Base-by-base conservation (phyloP, 2,797 vertebrate genomes). In the Eidolon dupreanum region DNA sequence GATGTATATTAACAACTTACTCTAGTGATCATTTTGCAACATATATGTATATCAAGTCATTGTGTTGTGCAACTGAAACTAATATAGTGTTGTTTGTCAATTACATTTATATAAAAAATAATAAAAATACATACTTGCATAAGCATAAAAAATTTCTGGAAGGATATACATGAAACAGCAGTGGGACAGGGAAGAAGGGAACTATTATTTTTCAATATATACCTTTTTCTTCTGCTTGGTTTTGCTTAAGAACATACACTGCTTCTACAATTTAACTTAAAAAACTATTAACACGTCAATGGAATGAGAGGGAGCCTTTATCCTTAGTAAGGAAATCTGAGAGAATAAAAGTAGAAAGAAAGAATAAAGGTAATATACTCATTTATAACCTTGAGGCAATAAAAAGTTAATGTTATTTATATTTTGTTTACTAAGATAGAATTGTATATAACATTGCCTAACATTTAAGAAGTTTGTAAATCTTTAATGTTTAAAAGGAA, bases 161-260 rank as follows among this genome's bases (percentile, higher is more conserved):
- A 81, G 38, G 17, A 70, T 66, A 57, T 78, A 87, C 28, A 87
- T 20, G n/a, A 89, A 70, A 68, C 9, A 66, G 73, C 5, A 82
- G 26, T 22, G 51, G 16, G 8, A 71, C 17, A 71, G 59, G 78
- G 11, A 81, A 19, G 49, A 19, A 79, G 28, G 51, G 12, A 90
- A 79, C 24, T 55, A 78, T 28, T 71, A 61, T 24, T 53, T 74
- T 74, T 81, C 59, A 92, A 66, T 61, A 77, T 70, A 51, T 4
- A 61, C 28, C 8, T 66, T 85, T 73, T 81, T 43, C 43, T 84
- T 77, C 53, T 53, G 38, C 22, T 85, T 73, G 8, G 73, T 57
- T 90, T 93, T 83, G 31, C n/a, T 95, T 57, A 66, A 71, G n/a
- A 79, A 79, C n/a, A 89, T 65, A 22, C 46, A 85, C 8, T 78